phyloP scores from a whole-genome alignment of 2,797 vertebrate species.

The Rhyacichthys aspro region DNA sequence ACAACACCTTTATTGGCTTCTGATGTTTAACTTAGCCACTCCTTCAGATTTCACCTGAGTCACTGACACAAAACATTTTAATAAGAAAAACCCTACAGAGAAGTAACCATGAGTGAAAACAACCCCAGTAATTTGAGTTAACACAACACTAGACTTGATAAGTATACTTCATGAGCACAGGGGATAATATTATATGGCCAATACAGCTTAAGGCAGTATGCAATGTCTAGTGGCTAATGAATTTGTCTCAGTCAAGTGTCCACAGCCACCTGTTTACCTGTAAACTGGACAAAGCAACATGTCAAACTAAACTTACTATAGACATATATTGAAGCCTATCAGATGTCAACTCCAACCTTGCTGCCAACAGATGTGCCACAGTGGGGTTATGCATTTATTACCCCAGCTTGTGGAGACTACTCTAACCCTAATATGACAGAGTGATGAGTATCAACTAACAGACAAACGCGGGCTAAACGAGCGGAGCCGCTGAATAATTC shows the following conservation, averaged over 20 bases:
- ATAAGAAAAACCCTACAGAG: background rate
- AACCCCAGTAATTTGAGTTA: background rate
- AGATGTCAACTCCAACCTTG: slow-evolving; percentile 13
- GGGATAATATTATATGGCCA: slow-evolving; percentile 9
- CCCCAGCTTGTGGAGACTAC: slow-evolving; percentile 12
- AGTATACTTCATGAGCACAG: background rate
- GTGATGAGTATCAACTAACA: slow-evolving; percentile 67
- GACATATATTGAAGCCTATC: slow-evolving; percentile 6
- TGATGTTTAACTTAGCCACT: slow-evolving; percentile 42
- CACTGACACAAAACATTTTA: background rate
- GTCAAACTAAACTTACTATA: background rate
- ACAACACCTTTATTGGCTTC: slow-evolving; percentile 49
- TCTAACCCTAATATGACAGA: slow-evolving; percentile 42
- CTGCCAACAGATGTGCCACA: slow-evolving; percentile 6
- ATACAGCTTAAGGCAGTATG: background rate
- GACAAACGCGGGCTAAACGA: slow-evolving; percentile 62
- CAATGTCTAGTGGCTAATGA: background rate
- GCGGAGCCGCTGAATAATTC: slow-evolving; percentile 74
- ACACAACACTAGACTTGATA: background rate
- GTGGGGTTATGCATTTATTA: slow-evolving; percentile 15
- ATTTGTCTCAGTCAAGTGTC: background rate
- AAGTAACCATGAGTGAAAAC: background rate
- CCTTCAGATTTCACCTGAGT: slow-evolving; percentile 21
- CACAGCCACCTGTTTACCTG: background rate
- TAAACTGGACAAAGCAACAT: background rate